Base-by-base conservation (phyloP, 2,888 invertebrate species). In the Conops quadrifasciatus region DNA sequence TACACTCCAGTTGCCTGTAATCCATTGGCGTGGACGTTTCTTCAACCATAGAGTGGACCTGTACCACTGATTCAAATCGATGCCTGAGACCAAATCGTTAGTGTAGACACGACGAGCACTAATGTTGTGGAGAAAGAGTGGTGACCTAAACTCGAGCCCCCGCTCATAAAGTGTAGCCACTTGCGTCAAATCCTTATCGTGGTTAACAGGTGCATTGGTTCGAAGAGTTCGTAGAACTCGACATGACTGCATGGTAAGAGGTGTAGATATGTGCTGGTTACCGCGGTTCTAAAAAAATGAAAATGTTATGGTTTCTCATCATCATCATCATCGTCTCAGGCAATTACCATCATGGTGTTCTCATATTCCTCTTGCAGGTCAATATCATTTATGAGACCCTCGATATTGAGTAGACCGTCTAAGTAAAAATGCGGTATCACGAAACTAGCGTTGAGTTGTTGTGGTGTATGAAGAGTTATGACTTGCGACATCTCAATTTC, bases 291-390 rank as follows among this genome's bases (percentile, higher is more conserved):
- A 45, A 7, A 51, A 67, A 64, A 58, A 47, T 26, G 3, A 43
- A 1, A 13, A 15, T 36, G 4, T 56, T 13, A 30, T 5, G 51
- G 9, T 53, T 56, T 26, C 1, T 51, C 30, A n/a, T 28, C 36
- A 19, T 51, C 43, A 24, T 58, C 21, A 65, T 16, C 53, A 62
- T 49, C 7, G 26, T 28, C 13, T 24, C n/a, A 3, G 28, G 16
- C 15, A 79, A 82, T 82, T 82, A 89, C 90, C 88, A 88, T 84
- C 15, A 89, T 79, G 0, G 89, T 88, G 72, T 88, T 88, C 21
- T 80, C 71, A 70, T 84, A 86, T 77, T 89, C 88, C 49, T 83
- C 72, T 2, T 79, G 72, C 21, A 90, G 79, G 74, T 87, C 79
- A 1, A 84, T 73, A 0, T 80, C 85, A 77, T 90, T 90, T 0